These are phyloP conservation scores for Taphrorychus bicolor DNA, from an alignment of 2,888 invertebrate species.

Conservation along the genomic window DNA sequence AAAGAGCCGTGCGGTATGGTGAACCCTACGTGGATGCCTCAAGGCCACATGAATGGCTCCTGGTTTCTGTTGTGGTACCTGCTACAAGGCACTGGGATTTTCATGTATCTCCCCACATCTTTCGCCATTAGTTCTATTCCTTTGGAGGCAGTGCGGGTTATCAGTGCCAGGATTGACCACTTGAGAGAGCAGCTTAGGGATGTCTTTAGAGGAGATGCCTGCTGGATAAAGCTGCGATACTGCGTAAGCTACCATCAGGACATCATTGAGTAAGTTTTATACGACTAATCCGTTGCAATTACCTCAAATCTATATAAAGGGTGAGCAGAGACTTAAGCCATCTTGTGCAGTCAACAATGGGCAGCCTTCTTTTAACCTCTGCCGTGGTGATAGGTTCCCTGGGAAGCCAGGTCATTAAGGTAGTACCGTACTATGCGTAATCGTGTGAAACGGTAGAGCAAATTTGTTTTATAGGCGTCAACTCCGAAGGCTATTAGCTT, in stretches of 20 bases:
- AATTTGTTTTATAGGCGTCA: slow-evolving; percentile 22
- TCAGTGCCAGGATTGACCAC: slow-evolving; percentile 33
- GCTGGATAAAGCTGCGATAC: slow-evolving; percentile 10
- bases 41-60: background rate
- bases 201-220: slow-evolving; percentile 7
- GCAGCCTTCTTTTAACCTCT: slow-evolving; percentile 33
- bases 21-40: slow-evolving; percentile 39
- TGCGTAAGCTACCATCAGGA: slow-evolving; percentile 40
- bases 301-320: slow-evolving; percentile 23
- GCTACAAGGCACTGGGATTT: slow-evolving; percentile 23
- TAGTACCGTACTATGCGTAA: slow-evolving; percentile 4
- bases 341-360: slow-evolving; percentile 29
- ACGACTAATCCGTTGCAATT: background rate
- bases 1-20: slow-evolving; percentile 39
- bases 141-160: slow-evolving; percentile 33
- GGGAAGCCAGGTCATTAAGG: slow-evolving; percentile 39
- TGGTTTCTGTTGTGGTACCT: slow-evolving; percentile 8
- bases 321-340: slow-evolving; percentile 24
- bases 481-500: slow-evolving; percentile 37
- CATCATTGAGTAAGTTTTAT: slow-evolving; percentile 31
- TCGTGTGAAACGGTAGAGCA: background rate
- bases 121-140: slow-evolving; percentile 17
- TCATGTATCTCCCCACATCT: slow-evolving; percentile 19
- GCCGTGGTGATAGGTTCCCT: slow-evolving; percentile 40
- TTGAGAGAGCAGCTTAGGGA: slow-evolving; percentile 29